Evolutionary conservation across 2,888 invertebrate genomes (phyloP), one percentile per base, ranked within the genome.

Genomic region (Hirtodrosophila cameraria): DNA sequence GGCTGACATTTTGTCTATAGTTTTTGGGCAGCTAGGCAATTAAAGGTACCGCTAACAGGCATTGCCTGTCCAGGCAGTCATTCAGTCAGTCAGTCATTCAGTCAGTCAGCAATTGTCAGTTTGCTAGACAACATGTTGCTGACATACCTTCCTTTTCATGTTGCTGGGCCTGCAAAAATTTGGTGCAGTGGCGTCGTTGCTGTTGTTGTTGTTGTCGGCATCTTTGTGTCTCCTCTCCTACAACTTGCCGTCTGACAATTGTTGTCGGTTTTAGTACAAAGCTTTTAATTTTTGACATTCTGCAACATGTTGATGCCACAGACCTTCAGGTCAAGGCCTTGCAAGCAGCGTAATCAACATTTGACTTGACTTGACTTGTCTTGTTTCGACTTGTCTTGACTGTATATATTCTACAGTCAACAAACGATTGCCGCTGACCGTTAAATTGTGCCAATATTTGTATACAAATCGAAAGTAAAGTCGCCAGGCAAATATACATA

Each of bases 401-500:
- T n/a, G n/a, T n/a, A n/a, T n/a, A n/a, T 55, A 63, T 50, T 31
- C 59, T 20, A 63, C 3, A 54, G 46, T 75, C 70, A 57, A 57
- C 27, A 69, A 33, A 25, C 62, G 31, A 45, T 20, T 66, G 59
- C 48, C 53, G 61, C 61, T 80, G 86, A 80, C 86, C 80, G 66
- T 80, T 73, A 48, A 86, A 59, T 54, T 86, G 80, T 64, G 83
- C 73, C 83, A 83, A 81, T 73, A 75, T 79, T 85, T 79, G 27
- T 53, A 53, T 60, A 76, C 42, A 70, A 72, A 77, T 72, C 57
- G 77, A 77, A 79, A 71, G 83, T 63, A 36, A 75, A 75, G 71
- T 74, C 79, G 52, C 20, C 49, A n/a, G 49, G 52, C 58, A 82
- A 79, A 83, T 79, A 83, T 36, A 28, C 27, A 20, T n/a, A n/a